Percentiles rank a stretch among this genome's conserved stretches.
phyloP scores from a whole-genome alignment of 1,140 invertebrate species.

The Brachionus calyciflorus region DNA sequence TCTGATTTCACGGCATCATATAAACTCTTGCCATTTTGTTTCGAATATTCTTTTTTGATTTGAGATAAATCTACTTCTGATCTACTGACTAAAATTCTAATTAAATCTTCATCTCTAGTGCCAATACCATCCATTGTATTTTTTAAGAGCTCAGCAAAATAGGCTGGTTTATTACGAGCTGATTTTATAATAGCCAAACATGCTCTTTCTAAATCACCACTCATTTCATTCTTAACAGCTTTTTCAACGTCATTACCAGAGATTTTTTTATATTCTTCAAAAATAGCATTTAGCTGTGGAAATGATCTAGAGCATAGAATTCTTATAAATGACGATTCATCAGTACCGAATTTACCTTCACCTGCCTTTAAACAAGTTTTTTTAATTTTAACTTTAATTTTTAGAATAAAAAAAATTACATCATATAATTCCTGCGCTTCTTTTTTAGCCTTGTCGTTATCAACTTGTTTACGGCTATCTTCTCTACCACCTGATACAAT shows the following conservation, averaged over 20 bases:
- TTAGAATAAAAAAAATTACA: constrained; percentile 47
- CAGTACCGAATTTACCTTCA: constrained; percentile 70
- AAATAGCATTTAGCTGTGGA: constrained; percentile 68
- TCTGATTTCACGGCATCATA: constrained; percentile 54
- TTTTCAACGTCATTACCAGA: constrained; percentile 50
- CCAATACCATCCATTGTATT: constrained; percentile 13
- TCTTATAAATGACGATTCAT: constrained; percentile 70
- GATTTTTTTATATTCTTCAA: constrained; percentile 70
- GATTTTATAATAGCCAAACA: constrained; percentile 32
- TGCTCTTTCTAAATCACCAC: constrained; percentile 36
- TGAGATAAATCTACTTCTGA: constrained; percentile 57
- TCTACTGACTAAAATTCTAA: constrained; percentile 27
- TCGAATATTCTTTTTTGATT: constrained; percentile 57
- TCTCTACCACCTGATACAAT: constrained; percentile 54
- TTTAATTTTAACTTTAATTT: neutral
- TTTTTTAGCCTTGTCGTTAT: constrained; percentile 49
- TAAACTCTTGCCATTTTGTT: constrained; percentile 49
- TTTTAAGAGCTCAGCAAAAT: constrained; percentile 10
- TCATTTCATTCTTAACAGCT: constrained; percentile 26
- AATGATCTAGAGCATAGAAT: constrained; percentile 70
- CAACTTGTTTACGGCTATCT: constrained; percentile 48
- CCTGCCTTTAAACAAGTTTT: constrained; percentile 56
- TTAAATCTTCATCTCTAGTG: constrained; percentile 34
- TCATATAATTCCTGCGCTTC: constrained; percentile 52
- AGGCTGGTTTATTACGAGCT: constrained; percentile 1